Conservation (phyloP, 2,888 invertebrate species). For the Hymenopus coronatus region DNA sequence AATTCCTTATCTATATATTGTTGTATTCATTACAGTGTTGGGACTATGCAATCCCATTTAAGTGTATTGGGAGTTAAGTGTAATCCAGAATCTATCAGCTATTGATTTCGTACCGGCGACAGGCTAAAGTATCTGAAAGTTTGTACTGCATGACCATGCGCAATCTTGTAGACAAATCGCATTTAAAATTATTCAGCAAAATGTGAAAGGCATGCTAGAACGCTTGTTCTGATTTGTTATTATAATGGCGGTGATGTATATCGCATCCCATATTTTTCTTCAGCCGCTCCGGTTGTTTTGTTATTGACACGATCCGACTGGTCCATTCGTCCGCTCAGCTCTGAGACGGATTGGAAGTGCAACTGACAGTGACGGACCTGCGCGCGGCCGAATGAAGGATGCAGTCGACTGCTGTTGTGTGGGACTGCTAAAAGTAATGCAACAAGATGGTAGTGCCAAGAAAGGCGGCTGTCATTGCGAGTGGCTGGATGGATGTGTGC, state of each 20-base stretch:
- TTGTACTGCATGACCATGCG: background rate
- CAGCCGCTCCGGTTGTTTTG: background rate
- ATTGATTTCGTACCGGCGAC: background rate
- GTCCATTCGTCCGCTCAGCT: background rate
- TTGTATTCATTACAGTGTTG: no score
- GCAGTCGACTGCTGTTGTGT: background rate
- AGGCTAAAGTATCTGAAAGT: background rate
- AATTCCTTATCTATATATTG: no score
- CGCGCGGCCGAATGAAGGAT: background rate
- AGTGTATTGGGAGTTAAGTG: no score
- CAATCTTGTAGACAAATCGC: background rate
- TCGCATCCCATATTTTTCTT: slow-evolving; percentile 5
- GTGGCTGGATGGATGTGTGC: background rate
- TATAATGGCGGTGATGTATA: slow-evolving; percentile 8
- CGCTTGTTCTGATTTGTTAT: slow-evolving; percentile 12
- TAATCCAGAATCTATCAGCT: no score
- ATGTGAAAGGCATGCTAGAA: slow-evolving; percentile 8
- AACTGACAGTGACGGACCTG: slow-evolving; percentile 5
- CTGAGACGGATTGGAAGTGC: background rate
- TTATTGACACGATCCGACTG: slow-evolving; percentile 3
- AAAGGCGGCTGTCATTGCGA: background rate
- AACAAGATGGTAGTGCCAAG: background rate
- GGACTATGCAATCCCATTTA: no score
- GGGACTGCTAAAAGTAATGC: background rate
- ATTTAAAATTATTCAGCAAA: slow-evolving; percentile 15